Evolutionary conservation across 2,797 vertebrate species (phyloP), one percentile per base, ranked within the genome.

Genomic region (Synanceia verrucosa): DNA sequence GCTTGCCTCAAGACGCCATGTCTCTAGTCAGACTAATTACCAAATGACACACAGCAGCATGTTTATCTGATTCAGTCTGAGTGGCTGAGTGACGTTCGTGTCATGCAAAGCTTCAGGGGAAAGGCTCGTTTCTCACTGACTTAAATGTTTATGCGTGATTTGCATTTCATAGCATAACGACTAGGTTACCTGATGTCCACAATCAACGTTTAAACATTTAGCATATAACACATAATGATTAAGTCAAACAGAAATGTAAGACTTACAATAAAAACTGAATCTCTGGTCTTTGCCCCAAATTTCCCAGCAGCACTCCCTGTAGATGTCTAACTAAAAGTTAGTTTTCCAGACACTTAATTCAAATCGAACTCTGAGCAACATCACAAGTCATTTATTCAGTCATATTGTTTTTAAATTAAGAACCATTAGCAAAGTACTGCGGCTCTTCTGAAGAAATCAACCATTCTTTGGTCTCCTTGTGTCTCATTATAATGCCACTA

Each of bases 31-130:
- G 70, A 53, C 82, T 91, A 88, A 92, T 91, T 85, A 87, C 76
- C 69, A 65, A 75, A 58, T 86, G 82, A 78, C 83, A 78, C 75
- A 79, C 37, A 67, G 65, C 62, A 39, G 5, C 82, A 83, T 81
- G 81, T 70, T 89, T 76, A 83, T 90, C 84, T 88, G 89, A 89
- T 86, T 86, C 83, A 80, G 67, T 74, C 70, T 16, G 53, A 82
- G 84, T 74, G 65, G 77, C 79, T 83, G 67, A 82, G 73, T 87
- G 84, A 86, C 80, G 65, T 84, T 74, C 11, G 69, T 56, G 77
- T 83, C 76, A 70, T 28, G 67, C 46, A 63, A 36, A 37, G 64
- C 76, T 60, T 67, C 43, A 10, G 53, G 66, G 69, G 44, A 81
- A 48, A 56, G 29, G 28, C 14, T 68, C 19, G 46, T 66, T 60